Evolutionary conservation across 2,888 invertebrate species (phyloP).

Genomic region (Pycnomerus fuliginosus): DNA sequence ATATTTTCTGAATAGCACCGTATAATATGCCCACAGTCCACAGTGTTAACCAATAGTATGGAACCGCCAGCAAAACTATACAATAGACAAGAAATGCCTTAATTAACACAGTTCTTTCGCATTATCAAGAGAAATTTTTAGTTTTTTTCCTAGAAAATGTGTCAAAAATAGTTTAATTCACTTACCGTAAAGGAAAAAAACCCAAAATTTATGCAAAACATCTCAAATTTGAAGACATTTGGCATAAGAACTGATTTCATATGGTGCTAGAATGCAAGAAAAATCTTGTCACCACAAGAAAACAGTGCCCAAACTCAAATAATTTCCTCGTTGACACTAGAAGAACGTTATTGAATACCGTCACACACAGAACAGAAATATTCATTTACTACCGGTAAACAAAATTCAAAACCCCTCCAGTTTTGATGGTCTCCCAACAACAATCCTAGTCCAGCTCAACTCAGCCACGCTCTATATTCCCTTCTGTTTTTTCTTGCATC

Average conservation of each 20-base stretch:
- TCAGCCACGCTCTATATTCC: conserved; percentile 37
- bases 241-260: conserved; percentile 60
- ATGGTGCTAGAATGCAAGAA: conserved; percentile 66
- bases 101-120: too few species aligned
- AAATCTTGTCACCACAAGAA: conserved; percentile 67
- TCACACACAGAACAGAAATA: conserved; percentile 53
- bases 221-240: conserved; percentile 19
- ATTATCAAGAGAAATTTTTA: too few species aligned
- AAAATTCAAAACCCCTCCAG: conserved; percentile 45
- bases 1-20: too few species aligned
- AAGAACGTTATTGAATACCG: conserved; percentile 31
- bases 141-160: too few species aligned
- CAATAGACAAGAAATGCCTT: too few species aligned
- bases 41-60: too few species aligned
- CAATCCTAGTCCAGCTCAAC: conserved; percentile 6
- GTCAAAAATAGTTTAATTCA: too few species aligned
- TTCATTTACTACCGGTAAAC: conserved; percentile 49
- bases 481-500: conserved; percentile 39
- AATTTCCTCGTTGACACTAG: conserved; percentile 6
- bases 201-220: too few species aligned
- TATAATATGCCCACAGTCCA: too few species aligned
- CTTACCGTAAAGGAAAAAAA: too few species aligned
- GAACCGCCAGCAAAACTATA: too few species aligned
- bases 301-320: conserved; percentile 59
- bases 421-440: conserved; percentile 39